These are phyloP conservation scores for Macrophya annulata DNA, from an alignment of 2,888 invertebrate genomes.

Conservation along the genomic window DNA sequence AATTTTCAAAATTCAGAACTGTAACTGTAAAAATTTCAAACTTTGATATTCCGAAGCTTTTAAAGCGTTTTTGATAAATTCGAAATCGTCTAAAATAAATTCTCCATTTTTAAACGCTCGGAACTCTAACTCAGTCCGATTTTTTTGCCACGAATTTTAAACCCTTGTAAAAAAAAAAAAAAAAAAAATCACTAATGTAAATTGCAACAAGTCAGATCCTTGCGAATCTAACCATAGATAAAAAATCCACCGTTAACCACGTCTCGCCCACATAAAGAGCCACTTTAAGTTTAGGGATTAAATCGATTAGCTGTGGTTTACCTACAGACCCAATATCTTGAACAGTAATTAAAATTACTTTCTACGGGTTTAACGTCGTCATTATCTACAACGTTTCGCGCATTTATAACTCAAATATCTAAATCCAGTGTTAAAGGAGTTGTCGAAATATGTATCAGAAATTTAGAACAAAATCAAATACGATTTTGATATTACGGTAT, in stretches of 20 bases:
- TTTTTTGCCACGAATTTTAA: neutral
- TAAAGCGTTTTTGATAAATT: too few species aligned
- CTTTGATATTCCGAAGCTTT: too few species aligned
- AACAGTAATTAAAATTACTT: slow-evolving; percentile 31
- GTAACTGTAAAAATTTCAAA: too few species aligned
- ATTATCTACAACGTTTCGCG: neutral
- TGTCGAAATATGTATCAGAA: neutral
- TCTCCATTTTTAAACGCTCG: too few species aligned
- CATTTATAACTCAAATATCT: neutral
- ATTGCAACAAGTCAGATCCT: neutral
- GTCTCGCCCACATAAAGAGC: neutral
- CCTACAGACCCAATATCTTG: neutral
- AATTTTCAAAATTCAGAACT: too few species aligned
- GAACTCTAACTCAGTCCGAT: too few species aligned
- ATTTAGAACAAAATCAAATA: neutral
- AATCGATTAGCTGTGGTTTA: neutral
- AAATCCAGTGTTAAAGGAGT: neutral
- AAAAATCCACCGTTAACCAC: neutral
- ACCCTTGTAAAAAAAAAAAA: too few species aligned
- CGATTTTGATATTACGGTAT: neutral
- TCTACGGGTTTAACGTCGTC: neutral
- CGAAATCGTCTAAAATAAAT: too few species aligned
- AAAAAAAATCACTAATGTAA: neutral
- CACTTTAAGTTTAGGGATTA: neutral
- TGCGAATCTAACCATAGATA: neutral